phyloP scores from a whole-genome alignment of 1,140 invertebrate species.

The Drosophila sucinea region DNA sequence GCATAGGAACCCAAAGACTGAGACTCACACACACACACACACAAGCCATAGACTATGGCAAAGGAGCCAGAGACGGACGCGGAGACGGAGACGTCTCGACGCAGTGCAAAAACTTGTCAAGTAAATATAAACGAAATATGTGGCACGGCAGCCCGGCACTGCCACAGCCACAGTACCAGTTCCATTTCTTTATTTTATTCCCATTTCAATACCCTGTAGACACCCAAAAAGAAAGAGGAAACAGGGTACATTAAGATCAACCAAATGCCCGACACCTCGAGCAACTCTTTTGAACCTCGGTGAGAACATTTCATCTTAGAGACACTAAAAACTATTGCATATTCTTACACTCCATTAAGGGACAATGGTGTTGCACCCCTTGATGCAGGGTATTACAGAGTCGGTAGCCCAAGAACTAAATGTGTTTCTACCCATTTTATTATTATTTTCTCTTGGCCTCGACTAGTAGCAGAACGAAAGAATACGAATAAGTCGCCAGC shows the following conservation, averaged over 20 bases:
- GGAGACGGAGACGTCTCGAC: conserved; percentile 57
- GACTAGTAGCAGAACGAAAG: conserved; percentile 31
- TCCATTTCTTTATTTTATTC: conserved; percentile 71
- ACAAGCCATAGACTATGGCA: conserved; percentile 12
- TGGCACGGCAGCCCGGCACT: conserved; percentile 71
- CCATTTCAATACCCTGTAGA: conserved; percentile 25
- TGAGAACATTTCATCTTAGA: too few species aligned
- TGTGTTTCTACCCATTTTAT: conserved; percentile 49
- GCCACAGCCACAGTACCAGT: conserved; percentile 49
- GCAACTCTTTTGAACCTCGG: too few species aligned
- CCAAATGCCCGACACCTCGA: too few species aligned
- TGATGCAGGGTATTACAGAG: not conserved
- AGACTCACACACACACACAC: conserved; percentile 32
- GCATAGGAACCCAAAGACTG: conserved; percentile 53
- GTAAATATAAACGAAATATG: conserved; percentile 81
- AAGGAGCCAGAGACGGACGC: not conserved
- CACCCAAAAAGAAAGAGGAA: not conserved
- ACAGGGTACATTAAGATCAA: not conserved
- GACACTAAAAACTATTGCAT: too few species aligned
- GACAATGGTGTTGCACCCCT: too few species aligned
- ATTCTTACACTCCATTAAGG: too few species aligned
- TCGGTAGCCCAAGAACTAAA: not conserved
- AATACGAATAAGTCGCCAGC: conserved; percentile 41
- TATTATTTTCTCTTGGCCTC: conserved; percentile 66
- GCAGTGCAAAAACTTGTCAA: conserved; percentile 78